Percentiles rank a stretch among this genome's conserved stretches.
phyloP scores from a whole-genome alignment of 37 sponge, comb jelly and placozoan species.

The Ianthella basta region DNA sequence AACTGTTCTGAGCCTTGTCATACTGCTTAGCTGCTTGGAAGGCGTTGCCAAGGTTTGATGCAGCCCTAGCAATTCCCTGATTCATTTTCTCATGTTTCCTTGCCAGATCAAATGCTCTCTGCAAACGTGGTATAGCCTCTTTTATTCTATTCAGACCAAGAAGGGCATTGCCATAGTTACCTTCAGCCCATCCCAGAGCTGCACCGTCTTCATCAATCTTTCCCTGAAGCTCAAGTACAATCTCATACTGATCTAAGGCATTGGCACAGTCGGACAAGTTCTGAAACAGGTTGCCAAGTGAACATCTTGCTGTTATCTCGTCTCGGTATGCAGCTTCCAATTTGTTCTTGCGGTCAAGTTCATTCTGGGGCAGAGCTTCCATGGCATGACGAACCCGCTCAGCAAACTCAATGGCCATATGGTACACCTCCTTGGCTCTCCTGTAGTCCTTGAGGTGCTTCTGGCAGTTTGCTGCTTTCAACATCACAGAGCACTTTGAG shows the following conservation, averaged over 20 bases:
- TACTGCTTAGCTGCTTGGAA: constrained; percentile 51
- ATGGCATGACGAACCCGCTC: too few relatives aligned
- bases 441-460: background rate
- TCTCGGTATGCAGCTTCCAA: constrained; percentile 11
- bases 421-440: constrained; percentile 3
- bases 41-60: constrained; percentile 73
- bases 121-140: constrained; percentile 57
- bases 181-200: constrained; percentile 75
- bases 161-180: constrained; percentile 72
- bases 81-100: constrained; percentile 47
- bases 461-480: constrained; percentile 28
- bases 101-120: constrained; percentile 49
- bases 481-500: constrained; percentile 30
- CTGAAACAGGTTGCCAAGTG: constrained; percentile 74
- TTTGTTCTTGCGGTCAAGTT: background rate
- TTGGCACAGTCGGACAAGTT: constrained; percentile 42
- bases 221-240: constrained; percentile 39
- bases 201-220: constrained; percentile 34
- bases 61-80: constrained; percentile 63
- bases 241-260: constrained; percentile 49
- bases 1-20: constrained; percentile 59
- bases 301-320: constrained; percentile 30
- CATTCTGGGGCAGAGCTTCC: too few relatives aligned
- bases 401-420: too few relatives aligned
- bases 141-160: constrained; percentile 56